These are phyloP conservation scores for Nanorana parkeri DNA, from an alignment of 2,113 vertebrate species.

Conservation along the genomic window DNA sequence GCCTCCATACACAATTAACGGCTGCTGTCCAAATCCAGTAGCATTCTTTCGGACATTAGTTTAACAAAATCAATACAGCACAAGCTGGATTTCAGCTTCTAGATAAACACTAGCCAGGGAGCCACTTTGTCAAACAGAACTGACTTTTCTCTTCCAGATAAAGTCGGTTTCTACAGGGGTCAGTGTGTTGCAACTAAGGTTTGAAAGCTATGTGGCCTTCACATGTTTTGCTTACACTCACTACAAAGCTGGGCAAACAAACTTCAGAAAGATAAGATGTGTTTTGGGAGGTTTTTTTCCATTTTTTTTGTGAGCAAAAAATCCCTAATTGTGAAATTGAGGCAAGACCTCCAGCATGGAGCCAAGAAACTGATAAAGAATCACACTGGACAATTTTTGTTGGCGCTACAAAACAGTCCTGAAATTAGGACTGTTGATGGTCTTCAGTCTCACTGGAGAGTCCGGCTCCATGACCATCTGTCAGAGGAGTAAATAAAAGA, in stretches of 20 bases:
- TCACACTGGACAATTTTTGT: no score
- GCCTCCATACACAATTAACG: constrained; percentile 68
- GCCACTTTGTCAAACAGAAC: constrained; percentile 88
- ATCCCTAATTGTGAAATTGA: background rate
- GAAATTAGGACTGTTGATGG: no score
- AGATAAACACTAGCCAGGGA: constrained; percentile 86
- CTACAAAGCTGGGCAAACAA: constrained; percentile 83
- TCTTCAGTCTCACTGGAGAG: no score
- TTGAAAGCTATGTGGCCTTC: constrained; percentile 87
- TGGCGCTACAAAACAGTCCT: no score
- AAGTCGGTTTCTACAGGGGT: constrained; percentile 86
- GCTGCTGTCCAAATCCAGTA: constrained; percentile 80
- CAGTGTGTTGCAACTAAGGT: constrained; percentile 87
- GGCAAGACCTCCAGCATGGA: background rate
- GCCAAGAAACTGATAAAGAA: background rate
- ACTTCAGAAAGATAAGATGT: constrained; percentile 82
- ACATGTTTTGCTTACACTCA: constrained; percentile 75
- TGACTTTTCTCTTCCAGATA: constrained; percentile 85
- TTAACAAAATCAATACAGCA: constrained; percentile 87
- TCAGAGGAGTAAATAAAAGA: no score
- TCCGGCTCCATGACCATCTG: no score
- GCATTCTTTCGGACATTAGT: constrained; percentile 86
- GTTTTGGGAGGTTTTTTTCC: constrained; percentile 44
- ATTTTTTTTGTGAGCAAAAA: constrained; percentile 13
- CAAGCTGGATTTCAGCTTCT: constrained; percentile 84